Conservation (phyloP, 2,113 vertebrate species). For the Gadus macrocephalus region DNA sequence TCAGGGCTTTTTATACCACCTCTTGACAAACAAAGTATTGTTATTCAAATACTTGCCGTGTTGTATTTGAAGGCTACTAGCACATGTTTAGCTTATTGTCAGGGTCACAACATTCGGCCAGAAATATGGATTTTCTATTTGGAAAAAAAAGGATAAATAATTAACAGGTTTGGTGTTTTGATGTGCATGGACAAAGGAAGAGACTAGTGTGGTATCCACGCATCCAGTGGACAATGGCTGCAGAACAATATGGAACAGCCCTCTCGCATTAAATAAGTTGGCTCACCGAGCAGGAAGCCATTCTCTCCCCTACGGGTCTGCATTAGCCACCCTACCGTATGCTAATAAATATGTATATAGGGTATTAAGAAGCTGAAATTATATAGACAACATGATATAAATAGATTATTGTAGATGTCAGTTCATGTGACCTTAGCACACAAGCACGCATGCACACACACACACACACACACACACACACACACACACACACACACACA, state of each 20-base stretch:
- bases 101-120: slow-evolving; percentile 63
- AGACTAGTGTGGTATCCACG: slow-evolving; percentile 71
- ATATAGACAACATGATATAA: background rate
- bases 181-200: slow-evolving; percentile 70
- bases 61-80: slow-evolving; percentile 65
- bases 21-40: slow-evolving; percentile 73
- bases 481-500: background rate
- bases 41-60: slow-evolving; percentile 70
- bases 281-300: slow-evolving; percentile 54
- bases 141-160: slow-evolving; percentile 67
- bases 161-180: slow-evolving; percentile 70
- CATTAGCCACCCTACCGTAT: slow-evolving; percentile 36
- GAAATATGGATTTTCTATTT: slow-evolving; percentile 75
- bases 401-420: slow-evolving; percentile 14
- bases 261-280: slow-evolving; percentile 67
- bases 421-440: slow-evolving; percentile 45
- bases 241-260: slow-evolving; percentile 73
- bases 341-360: slow-evolving; percentile 28
- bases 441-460: background rate
- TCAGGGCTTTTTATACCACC: slow-evolving; percentile 73
- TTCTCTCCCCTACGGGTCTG: slow-evolving; percentile 34
- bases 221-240: slow-evolving; percentile 66
- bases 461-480: slow-evolving; percentile 3
- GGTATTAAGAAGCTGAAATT: background rate
- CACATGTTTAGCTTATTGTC: slow-evolving; percentile 73